phyloP scores from a whole-genome alignment of 2,113 vertebrate genomes.

The Daboia siamensis region DNA sequence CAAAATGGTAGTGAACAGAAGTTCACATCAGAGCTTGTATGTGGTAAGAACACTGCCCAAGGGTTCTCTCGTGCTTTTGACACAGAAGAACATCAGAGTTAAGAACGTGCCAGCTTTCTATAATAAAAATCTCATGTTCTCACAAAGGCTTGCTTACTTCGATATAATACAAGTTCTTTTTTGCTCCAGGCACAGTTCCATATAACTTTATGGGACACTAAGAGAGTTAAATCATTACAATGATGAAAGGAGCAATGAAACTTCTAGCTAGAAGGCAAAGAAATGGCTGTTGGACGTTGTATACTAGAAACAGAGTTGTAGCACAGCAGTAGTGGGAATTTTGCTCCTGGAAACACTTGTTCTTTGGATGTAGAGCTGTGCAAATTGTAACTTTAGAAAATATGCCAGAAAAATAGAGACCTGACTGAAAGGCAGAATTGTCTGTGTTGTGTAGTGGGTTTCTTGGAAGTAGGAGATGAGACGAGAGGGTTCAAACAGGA shows the following conservation, averaged over 20 bases:
- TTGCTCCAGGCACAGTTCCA: not conserved
- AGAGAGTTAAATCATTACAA: conserved; percentile 22
- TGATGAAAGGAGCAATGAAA: conserved; percentile 6
- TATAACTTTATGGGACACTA: not conserved
- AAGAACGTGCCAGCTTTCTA: not conserved
- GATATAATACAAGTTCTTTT: not conserved
- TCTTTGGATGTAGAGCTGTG: conserved; percentile 27
- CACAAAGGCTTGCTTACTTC: not conserved
- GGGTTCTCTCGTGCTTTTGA: conserved; percentile 13
- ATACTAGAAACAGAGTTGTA: not conserved
- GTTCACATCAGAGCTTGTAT: not conserved
- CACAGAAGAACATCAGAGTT: not conserved
- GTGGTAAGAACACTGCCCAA: conserved; percentile 7
- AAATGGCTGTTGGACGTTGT: not conserved
- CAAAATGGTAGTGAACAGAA: conserved; percentile 8
- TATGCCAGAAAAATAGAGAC: conserved; percentile 27
- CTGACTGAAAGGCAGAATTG: conserved; percentile 26
- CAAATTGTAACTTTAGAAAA: conserved; percentile 26
- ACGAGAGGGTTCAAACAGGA: too few relatives aligned
- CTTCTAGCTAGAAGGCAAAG: not conserved
- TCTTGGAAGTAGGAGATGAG: too few relatives aligned
- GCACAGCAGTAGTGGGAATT: conserved; percentile 1
- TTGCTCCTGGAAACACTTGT: conserved; percentile 33
- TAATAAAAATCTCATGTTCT: rapidly evolving
- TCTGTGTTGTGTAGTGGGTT: not conserved